Evolutionary conservation across 2,113 vertebrate species (phyloP), one percentile per base, ranked within the genome.

Genomic region (Puma concolor): DNA sequence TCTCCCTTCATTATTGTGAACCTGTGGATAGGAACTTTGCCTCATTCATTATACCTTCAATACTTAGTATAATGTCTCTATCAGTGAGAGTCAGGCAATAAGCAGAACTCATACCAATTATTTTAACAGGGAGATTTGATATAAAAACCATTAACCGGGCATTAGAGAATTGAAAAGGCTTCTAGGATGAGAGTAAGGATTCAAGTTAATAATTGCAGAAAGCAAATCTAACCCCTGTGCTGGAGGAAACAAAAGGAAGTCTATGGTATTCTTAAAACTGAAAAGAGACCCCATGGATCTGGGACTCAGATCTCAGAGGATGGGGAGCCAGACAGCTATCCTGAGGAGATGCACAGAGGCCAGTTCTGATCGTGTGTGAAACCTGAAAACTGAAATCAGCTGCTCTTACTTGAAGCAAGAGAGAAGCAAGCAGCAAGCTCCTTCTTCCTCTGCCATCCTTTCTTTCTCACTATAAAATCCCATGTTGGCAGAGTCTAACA

Each of bases 261-360:
- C 25, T 36, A n/a, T 29, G 1, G 2, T 8, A 63, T 60, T 82
- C 11, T 36, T 54, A 38, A 80, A 93, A 74, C 1, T 67, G 11
- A 41, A 17, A 66, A 79, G 21, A 60, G 21, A 15, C 0, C 0
- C 9, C 14, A 31, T 8, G 5, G 17, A 60, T 15, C 12, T 33
- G 4, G 29, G 9, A n/a, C 4, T 72, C 6, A 38, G 11, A 19
- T 9, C 15, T 85, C 12, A 60, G 31, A 57, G 19, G 6, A 48
- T 4, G 13, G 10, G 10, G 38, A 80, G 10, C 5, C 10, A 81
- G 11, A 0, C 16, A 81, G 27, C 1, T 41, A 4, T 27, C 10
- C 8, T 23, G 50, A 57, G 33, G 25, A 64, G 25, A 50, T 14
- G 16, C 10, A 50, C 7, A 2, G 4, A 25, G 5, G 19, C 1